These are phyloP conservation scores for Samia ricini DNA, from an alignment of 1,140 invertebrate genomes.

Conservation along the genomic window DNA sequence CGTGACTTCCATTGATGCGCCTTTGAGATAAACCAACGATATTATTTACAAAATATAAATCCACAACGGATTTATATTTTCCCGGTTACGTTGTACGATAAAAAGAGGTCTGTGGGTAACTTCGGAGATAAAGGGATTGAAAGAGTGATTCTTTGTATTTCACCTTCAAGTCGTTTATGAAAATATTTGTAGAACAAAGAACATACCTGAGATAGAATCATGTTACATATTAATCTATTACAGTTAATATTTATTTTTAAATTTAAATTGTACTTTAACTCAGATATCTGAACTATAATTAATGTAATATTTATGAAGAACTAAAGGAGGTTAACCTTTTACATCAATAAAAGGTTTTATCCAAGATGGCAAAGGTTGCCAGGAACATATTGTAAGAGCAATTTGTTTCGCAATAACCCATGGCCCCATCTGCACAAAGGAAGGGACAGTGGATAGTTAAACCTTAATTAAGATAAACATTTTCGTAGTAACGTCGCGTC, in stretches of 20 bases:
- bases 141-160: conserved; percentile 1
- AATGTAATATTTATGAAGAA: no score
- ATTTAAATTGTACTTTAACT: not conserved
- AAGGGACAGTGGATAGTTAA: conserved; percentile 56
- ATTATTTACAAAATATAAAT: conserved; percentile 52
- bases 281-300: no score
- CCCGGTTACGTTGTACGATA: conserved; percentile 21
- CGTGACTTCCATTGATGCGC: conserved; percentile 62
- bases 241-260: not conserved
- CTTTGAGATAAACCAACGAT: conserved; percentile 53
- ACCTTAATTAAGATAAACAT: conserved; percentile 67
- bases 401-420: conserved; percentile 63
- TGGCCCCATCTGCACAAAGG: conserved; percentile 63
- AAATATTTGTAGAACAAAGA: not conserved
- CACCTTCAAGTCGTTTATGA: not conserved
- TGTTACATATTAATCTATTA: not conserved
- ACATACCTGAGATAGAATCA: not conserved
- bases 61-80: conserved; percentile 32
- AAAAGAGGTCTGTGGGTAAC: not conserved
- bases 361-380: conserved; percentile 30
- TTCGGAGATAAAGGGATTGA: not conserved
- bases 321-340: no score
- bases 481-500: conserved; percentile 48
- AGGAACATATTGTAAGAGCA: conserved; percentile 41
- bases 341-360: conserved; percentile 28